Conservation (phyloP, 2,888 invertebrate genomes). For the Epiblema foenella region DNA sequence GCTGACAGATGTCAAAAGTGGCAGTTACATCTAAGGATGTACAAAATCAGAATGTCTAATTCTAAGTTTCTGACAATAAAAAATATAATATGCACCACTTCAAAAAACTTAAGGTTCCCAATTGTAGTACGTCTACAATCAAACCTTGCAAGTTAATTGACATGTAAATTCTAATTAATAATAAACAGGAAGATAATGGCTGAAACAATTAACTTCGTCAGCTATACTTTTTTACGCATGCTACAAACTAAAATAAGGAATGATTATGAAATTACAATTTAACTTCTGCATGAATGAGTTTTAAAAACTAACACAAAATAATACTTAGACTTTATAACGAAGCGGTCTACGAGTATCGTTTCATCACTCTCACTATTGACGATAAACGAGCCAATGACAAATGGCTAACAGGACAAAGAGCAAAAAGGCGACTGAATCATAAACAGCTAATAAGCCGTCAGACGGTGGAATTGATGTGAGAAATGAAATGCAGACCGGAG, state of each 20-base stretch:
- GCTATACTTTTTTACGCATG: background rate
- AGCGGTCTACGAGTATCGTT: background rate
- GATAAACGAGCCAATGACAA: slow-evolving; percentile 33
- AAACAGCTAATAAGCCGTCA: slow-evolving; percentile 40
- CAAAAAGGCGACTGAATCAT: slow-evolving; percentile 40
- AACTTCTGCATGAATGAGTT: background rate
- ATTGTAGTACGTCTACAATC: too few species aligned
- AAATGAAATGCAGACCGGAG: slow-evolving; percentile 25
- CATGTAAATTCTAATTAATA: background rate
- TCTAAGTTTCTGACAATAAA: too few species aligned
- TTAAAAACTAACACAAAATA: background rate
- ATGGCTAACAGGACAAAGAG: slow-evolving; percentile 28
- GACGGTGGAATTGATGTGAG: slow-evolving; percentile 42
- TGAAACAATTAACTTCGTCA: background rate
- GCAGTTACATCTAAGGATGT: too few species aligned
- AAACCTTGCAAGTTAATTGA: too few species aligned
- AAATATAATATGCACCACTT: too few species aligned
- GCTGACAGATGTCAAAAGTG: too few species aligned
- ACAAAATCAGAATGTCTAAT: too few species aligned
- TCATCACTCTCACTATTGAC: slow-evolving; percentile 1
- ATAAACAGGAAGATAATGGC: background rate
- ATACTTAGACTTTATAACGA: background rate
- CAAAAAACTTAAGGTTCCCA: too few species aligned
- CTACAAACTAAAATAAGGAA: background rate
- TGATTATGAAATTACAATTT: background rate